A percentile compares a stretch with the other conserved stretches of the same genome.
Evolutionary conservation across 1,140 invertebrate species (phyloP).

Genomic region (Acromyrmex echinatior): DNA sequence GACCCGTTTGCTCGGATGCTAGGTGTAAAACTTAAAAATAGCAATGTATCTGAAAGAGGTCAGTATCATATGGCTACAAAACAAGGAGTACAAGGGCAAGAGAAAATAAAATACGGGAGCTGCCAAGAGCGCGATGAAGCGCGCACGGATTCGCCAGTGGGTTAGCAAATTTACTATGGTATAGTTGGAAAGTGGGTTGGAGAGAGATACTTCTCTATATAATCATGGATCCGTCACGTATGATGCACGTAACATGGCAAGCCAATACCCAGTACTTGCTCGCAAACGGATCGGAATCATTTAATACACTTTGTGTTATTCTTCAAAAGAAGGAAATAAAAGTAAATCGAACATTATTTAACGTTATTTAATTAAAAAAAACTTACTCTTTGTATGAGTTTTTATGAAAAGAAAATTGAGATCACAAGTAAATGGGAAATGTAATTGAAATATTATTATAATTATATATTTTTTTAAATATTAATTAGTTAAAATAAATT

Average conservation of each 20-base stretch:
- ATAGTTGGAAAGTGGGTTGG: conserved; percentile 66
- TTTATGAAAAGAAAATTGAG: not conserved
- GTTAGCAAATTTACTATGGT: conserved; percentile 63
- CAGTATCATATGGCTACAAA: conserved; percentile 58
- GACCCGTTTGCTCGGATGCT: not conserved
- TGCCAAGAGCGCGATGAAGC: conserved; percentile 72
- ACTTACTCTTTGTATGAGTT: not conserved
- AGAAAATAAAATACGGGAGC: conserved; percentile 69
- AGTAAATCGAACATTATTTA: not conserved
- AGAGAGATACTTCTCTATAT: conserved; percentile 46
- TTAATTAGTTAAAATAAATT: not conserved
- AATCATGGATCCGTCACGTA: conserved; percentile 66
- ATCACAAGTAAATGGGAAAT: not conserved
- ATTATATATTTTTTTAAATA: not conserved
- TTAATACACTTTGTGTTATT: not conserved
- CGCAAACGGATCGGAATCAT: conserved; percentile 19
- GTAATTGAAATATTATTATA: not conserved
- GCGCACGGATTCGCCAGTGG: conserved; percentile 61
- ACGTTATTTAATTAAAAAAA: not conserved
- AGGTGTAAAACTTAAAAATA: conserved; percentile 46
- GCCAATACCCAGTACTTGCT: conserved; percentile 23
- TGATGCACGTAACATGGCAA: conserved; percentile 25
- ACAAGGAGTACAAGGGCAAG: conserved; percentile 46
- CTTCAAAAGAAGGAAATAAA: not conserved
- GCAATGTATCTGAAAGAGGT: conserved; percentile 39